Evolutionary conservation across 2,888 invertebrate species (phyloP).

Genomic region (Nephrotoma flavescens): DNA sequence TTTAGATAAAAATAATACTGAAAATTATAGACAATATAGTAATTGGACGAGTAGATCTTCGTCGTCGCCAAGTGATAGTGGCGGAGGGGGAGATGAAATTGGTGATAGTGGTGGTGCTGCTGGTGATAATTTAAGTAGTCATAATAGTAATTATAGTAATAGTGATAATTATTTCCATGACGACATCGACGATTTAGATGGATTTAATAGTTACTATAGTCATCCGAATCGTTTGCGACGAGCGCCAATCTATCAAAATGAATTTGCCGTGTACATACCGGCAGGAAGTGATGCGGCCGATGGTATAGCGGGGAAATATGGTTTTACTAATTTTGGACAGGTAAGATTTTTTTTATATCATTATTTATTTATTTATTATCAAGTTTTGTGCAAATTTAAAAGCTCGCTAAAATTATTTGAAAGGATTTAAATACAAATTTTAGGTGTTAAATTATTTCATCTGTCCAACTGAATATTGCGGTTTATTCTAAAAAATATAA

Average conservation of each 20-base stretch:
- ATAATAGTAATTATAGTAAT: conserved; percentile 10
- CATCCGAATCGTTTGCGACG: not conserved
- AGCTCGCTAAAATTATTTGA: too few species aligned
- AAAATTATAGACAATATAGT: not conserved
- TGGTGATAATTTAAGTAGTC: not conserved
- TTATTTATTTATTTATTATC: not conserved
- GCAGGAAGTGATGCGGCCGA: conserved; percentile 56
- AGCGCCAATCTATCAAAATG: conserved; percentile 50
- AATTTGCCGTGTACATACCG: conserved; percentile 77
- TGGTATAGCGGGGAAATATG: conserved; percentile 65
- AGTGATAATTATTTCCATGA: conserved; percentile 9
- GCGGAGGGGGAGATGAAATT: not conserved
- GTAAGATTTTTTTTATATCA: conserved; percentile 37
- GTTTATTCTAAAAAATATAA: too few species aligned
- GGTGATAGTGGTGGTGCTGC: not conserved
- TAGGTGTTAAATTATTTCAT: too few species aligned
- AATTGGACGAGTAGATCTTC: not conserved
- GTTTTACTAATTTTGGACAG: conserved; percentile 77
- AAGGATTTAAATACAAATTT: too few species aligned
- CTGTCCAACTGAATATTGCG: too few species aligned
- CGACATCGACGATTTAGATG: conserved; percentile 14
- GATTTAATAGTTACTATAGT: conserved; percentile 14
- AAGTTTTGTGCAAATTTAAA: too few species aligned
- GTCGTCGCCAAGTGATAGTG: not conserved
- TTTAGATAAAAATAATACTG: not conserved